A percentile compares a stretch with the other conserved stretches of the same genome.
Evolutionary conservation across 2,113 vertebrate genomes (phyloP).

Genomic region (Mugil cephalus): DNA sequence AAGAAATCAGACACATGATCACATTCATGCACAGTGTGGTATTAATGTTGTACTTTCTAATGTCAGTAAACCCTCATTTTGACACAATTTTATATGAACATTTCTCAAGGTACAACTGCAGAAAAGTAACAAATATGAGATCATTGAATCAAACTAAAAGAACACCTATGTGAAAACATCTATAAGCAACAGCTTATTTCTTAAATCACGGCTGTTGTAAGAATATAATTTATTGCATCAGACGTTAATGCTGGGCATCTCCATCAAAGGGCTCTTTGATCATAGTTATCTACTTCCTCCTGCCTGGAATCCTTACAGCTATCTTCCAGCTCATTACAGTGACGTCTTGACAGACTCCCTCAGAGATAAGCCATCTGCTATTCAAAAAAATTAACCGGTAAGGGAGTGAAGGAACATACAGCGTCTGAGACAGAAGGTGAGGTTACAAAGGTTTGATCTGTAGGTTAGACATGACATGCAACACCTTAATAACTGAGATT

Average conservation of each 20-base stretch:
- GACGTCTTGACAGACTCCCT: constrained; percentile 49
- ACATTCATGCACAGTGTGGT: constrained; percentile 21
- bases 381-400: constrained; percentile 45
- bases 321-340: constrained; percentile 66
- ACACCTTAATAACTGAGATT: neutral
- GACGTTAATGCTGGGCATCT: constrained; percentile 30
- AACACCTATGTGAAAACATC: constrained; percentile 3
- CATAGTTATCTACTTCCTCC: constrained; percentile 47
- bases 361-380: constrained; percentile 50
- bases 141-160: constrained; percentile 25
- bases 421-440: constrained; percentile 44
- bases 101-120: neutral
- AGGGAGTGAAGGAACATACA: constrained; percentile 13
- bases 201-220: constrained; percentile 34
- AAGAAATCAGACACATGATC: constrained; percentile 53
- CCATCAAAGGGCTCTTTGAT: constrained; percentile 65
- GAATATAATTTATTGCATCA: constrained; percentile 57
- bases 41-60: neutral
- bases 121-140: constrained; percentile 1
- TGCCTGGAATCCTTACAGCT: constrained; percentile 46
- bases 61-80: too few relatives aligned
- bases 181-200: constrained; percentile 3
- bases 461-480: constrained; percentile 39
- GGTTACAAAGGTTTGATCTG: constrained; percentile 13
- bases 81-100: too few relatives aligned